Base-by-base conservation (phyloP, 2,888 invertebrate species). In the Drosophila trichaetosa region DNA sequence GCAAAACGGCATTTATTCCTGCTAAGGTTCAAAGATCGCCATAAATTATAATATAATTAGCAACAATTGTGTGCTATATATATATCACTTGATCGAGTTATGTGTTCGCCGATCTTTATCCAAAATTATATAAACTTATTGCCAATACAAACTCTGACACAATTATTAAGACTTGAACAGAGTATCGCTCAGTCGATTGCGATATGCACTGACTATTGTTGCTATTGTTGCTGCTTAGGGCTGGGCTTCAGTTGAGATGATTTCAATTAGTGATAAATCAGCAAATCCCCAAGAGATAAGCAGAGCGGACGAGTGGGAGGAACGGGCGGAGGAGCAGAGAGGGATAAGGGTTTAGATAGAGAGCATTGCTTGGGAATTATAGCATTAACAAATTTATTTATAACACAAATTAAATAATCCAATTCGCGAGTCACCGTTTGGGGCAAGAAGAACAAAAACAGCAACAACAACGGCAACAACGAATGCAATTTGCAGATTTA, bases 341-440 rank as follows among this genome's bases (percentile, higher is more conserved):
- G 29, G 11, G 34, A 16, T 8, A 18, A 31, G 27, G 57, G n/a
- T 11, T n/a, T 27, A 56, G 38, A 36, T 34, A 42, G 53, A 58
- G 59, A 58, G 57, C 29, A 65, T 51, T 51, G 64, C 74, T 64
- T 54, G 33, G 61, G 51, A 75, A 79, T 79, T 79, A 75, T 71
- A 69, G 68, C 68, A 75, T 79, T 79, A 82, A 87, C 81, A 89
- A 89, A 87, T 87, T 87, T 87, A 89, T 89, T 87, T 87, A 89
- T 87, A 86, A 87, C 89, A 74, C 79, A 87, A 87, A 87, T 87
- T 88, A 87, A 89, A 87, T 84, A 87, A 88, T 74, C 76, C 73
- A 73, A 82, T 70, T 69, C 75, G 75, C 38, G 65, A 68, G 82
- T 74, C 40, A 75, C 70, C 42, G 58, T 67, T 74, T 71, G 78